Evolutionary conservation across 2,797 vertebrate genomes (phyloP).

Genomic region (Nasua narica): DNA sequence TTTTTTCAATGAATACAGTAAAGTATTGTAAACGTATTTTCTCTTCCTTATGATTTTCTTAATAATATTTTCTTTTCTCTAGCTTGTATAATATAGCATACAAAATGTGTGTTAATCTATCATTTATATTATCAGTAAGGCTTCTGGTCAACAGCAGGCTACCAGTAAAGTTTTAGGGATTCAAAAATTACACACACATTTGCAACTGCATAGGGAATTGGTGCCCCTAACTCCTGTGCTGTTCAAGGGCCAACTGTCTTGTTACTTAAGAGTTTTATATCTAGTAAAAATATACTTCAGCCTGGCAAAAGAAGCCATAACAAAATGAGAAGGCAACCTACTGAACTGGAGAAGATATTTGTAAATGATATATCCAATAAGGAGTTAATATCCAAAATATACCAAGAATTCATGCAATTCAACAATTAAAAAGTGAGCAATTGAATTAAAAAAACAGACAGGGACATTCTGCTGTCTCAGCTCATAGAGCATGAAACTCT

Average conservation of each 20-base stretch:
- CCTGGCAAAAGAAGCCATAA: not conserved
- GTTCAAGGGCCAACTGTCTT: not conserved
- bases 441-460: not conserved
- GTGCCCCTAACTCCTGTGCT: not conserved
- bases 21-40: not conserved
- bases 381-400: not conserved
- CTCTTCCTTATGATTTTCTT: not conserved
- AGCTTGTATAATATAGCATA: not conserved
- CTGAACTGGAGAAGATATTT: not conserved
- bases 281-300: not conserved
- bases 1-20: not conserved
- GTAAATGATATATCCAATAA: not conserved
- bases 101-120: not conserved
- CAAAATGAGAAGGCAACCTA: not conserved
- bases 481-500: not conserved
- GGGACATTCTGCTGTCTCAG: not conserved
- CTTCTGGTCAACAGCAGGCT: not conserved
- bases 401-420: not conserved
- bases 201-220: not conserved
- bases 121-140: not conserved
- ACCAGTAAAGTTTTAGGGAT: not conserved
- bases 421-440: not conserved
- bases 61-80: not conserved
- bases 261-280: not conserved
- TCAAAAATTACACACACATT: not conserved